Percentiles rank a stretch among this genome's conserved stretches.
Evolutionary conservation across 2,888 invertebrate genomes (phyloP).

Genomic region (Germaria angustata): DNA sequence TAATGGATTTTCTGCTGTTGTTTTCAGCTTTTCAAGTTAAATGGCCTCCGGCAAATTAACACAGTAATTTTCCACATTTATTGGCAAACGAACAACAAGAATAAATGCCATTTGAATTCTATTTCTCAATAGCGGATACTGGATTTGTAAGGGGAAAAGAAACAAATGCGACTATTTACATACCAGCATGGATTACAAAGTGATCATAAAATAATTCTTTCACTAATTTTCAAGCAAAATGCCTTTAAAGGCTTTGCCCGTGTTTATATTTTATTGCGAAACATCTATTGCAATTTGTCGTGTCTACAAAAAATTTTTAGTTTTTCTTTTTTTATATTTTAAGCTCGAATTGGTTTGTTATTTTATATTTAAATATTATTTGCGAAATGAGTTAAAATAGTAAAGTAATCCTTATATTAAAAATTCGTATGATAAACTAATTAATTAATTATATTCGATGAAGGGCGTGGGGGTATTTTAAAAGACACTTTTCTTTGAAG

Average conservation of each 20-base stretch:
- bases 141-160: not conserved
- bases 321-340: not conserved
- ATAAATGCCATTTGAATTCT: slow-evolving; percentile 10
- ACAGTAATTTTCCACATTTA: slow-evolving; percentile 57
- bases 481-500: too few species aligned
- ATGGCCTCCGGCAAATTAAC: slow-evolving; percentile 47
- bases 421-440: too few species aligned
- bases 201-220: slow-evolving; percentile 34
- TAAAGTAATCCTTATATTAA: too few species aligned
- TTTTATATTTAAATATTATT: slow-evolving; percentile 56
- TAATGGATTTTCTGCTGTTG: slow-evolving; percentile 37
- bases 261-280: not conserved
- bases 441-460: too few species aligned
- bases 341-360: slow-evolving; percentile 34
- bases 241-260: slow-evolving; percentile 18
- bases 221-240: not conserved
- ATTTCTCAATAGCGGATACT: not conserved
- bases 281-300: slow-evolving; percentile 55
- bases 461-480: too few species aligned
- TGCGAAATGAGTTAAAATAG: slow-evolving; percentile 18
- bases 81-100: slow-evolving; percentile 2
- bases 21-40: slow-evolving; percentile 4
- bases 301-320: slow-evolving; percentile 60
- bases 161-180: slow-evolving; percentile 27
- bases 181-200: slow-evolving; percentile 36